Base-by-base conservation (phyloP, 2,888 invertebrate species). In the Exocentrus adspersus region DNA sequence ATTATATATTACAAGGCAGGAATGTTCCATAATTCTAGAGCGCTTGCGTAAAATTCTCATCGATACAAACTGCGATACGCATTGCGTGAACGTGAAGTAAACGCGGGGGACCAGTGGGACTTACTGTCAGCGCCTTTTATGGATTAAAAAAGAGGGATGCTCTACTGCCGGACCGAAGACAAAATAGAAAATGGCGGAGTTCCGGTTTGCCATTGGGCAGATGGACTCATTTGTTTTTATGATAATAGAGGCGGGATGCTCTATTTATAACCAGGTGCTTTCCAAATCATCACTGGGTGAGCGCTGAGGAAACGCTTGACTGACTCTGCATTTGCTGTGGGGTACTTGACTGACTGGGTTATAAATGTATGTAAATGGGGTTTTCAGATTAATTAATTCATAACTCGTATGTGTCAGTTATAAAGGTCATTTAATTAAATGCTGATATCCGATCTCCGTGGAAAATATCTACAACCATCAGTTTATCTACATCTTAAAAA, bases 71-170 rank as follows among this genome's bases (percentile, higher is more conserved):
- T 75, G 75, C 75, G 76, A 75, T 75, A 77, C 77, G 77, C 77
- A 77, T 68, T 77, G 77, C 77, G 77, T 77, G 77, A 67, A 70
- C 54, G 54, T 54, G 54, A 54, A 43, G 54, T 43, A 54, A 54
- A 54, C 54, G 54, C 43, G 42, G 43, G 43, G 43, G 19, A 20
- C 50, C 57, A 69, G 69, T 68, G 59, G 69, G 70, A 70, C 65
- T 59, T 70, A 60, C 74, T 77, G 75, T 75, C 76, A 72, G 74
- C 75, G 77, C 77, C 77, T 76, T 77, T 75, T 75, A 74, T 72
- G 77, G 79, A 80, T 80, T 80, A 80, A 80, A 80, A n/a, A 80
- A 79, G 79, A 78, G 79, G 78, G 79, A 79, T 78, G 79, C 75
- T 71, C 77, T 54, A 21, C n/a, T n/a, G 58, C 74, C 72, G 75